phyloP scores from a whole-genome alignment of 1,140 invertebrate species.

The Papilio dardanus region DNA sequence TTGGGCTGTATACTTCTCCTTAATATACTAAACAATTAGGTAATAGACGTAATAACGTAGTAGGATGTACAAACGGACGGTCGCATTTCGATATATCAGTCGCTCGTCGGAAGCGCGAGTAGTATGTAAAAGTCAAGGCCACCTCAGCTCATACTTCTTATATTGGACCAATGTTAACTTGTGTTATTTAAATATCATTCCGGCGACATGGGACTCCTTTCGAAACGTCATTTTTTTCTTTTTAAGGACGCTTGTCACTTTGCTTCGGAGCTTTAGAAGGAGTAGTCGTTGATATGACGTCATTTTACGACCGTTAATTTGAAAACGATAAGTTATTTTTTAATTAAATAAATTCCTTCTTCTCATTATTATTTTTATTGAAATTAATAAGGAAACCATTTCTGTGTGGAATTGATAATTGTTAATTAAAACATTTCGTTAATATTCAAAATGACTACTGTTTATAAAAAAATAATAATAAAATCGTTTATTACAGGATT shows the following conservation, averaged over 20 bases:
- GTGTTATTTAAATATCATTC: conserved; percentile 81
- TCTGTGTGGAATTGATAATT: background rate
- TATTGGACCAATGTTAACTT: conserved; percentile 80
- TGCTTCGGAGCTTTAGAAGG: conserved; percentile 4
- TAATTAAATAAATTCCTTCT: background rate
- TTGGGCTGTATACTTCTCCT: background rate
- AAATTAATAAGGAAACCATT: background rate
- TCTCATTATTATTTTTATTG: background rate
- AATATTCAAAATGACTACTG: background rate
- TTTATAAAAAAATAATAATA: background rate
- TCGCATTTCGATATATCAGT: conserved; percentile 59
- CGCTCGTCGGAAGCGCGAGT: conserved; percentile 72
- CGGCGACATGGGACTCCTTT: conserved; percentile 63
- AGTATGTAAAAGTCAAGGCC: conserved; percentile 78
- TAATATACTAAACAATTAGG: background rate
- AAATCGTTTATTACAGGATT: background rate
- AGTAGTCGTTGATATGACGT: conserved; percentile 15
- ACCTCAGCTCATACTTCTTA: conserved; percentile 64
- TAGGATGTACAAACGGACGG: conserved; percentile 42
- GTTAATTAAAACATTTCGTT: conserved; percentile 4
- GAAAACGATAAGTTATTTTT: background rate
- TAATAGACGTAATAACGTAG: background rate
- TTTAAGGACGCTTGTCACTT: conserved; percentile 56
- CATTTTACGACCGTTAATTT: background rate
- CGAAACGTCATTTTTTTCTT: conserved; percentile 66